A percentile compares a stretch with the other conserved stretches of the same genome.
Evolutionary conservation across 2,888 invertebrate species (phyloP).

Genomic region (Teleogryllus oceanicus): DNA sequence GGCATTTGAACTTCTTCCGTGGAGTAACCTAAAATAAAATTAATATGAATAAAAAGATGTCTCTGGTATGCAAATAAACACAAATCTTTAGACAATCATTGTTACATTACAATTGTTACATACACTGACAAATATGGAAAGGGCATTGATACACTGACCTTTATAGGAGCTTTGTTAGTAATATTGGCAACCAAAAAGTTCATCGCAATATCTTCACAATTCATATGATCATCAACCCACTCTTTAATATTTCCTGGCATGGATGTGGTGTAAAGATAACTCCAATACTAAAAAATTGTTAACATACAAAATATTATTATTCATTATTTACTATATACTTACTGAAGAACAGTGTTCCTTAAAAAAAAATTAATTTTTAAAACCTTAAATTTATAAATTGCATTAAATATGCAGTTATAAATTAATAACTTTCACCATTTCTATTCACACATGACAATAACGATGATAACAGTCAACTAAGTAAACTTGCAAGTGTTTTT

Average conservation of each 20-base stretch:
- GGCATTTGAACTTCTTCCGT: slow-evolving; percentile 94
- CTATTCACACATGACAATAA: too few relatives aligned
- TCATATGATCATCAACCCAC: slow-evolving; percentile 95
- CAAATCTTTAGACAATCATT: background rate
- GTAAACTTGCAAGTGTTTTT: too few relatives aligned
- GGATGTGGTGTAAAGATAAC: slow-evolving; percentile 83
- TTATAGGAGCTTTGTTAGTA: slow-evolving; percentile 90
- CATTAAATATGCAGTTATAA: too few relatives aligned
- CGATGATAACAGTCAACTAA: too few relatives aligned
- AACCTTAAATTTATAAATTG: too few relatives aligned
- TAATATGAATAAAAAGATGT: background rate
- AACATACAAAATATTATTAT: background rate
- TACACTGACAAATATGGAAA: background rate
- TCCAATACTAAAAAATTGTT: slow-evolving; percentile 67
- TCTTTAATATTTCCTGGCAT: slow-evolving; percentile 80
- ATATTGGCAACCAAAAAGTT: slow-evolving; percentile 92
- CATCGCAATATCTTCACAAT: slow-evolving; percentile 98
- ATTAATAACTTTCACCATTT: too few relatives aligned
- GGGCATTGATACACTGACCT: slow-evolving; percentile 52
- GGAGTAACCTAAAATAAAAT: slow-evolving; percentile 72
- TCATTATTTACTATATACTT: too few relatives aligned
- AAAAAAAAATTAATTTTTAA: too few relatives aligned
- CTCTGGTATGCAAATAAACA: too few relatives aligned
- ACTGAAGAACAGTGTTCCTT: too few relatives aligned
- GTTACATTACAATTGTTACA: background rate